Evolutionary conservation across 1,140 invertebrate genomes (phyloP), one percentile per base, ranked within the genome.

Genomic region (Euglossa dilemma): DNA sequence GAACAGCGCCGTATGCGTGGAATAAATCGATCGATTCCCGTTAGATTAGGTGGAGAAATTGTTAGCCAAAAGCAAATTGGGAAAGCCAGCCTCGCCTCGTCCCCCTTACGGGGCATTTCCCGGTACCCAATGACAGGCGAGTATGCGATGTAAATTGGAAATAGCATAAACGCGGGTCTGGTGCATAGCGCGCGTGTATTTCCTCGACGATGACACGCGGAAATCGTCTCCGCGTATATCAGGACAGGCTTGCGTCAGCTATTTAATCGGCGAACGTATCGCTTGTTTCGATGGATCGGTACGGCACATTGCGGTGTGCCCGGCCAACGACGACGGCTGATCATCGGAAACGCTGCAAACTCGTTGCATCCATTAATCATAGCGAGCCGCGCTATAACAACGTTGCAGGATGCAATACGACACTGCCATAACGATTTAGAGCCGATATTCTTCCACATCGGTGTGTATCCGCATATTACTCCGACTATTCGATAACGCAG

Each of bases 291-390:
- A 75, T 28, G 71, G 50, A 52, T 57, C 11, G 63, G 6, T 23
- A 57, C 23, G 43, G 45, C 52, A 20, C 63, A 54, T 50, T 72
- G 57, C 36, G 66, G 11, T 12, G 47, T 7, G 47, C 18, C 25
- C 43, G 47, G 36, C 9, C 50, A 56, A 54, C 64, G 50, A 45
- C 61, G 23, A 28, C 70, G 71, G 75, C 61, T 67, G 78, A 76
- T 81, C 72, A 67, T 56, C 52, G 80, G 59, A 64, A 67, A 57
- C 63, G 50, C 36, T 56, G 72, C 43, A n/a, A 47, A 81, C 63
- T 75, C 61, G 80, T 57, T 66, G 52, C 80, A 23, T 76, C 80
- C 72, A 81, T 81, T 81, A 76, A 81, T 81, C 72, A 76, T 74
- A 36, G 8, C 12, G 20, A 54, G 36, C 6, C 9, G n/a, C 25